phyloP scores from a whole-genome alignment of 2,113 vertebrate genomes.

The Picathartes gymnocephalus region DNA sequence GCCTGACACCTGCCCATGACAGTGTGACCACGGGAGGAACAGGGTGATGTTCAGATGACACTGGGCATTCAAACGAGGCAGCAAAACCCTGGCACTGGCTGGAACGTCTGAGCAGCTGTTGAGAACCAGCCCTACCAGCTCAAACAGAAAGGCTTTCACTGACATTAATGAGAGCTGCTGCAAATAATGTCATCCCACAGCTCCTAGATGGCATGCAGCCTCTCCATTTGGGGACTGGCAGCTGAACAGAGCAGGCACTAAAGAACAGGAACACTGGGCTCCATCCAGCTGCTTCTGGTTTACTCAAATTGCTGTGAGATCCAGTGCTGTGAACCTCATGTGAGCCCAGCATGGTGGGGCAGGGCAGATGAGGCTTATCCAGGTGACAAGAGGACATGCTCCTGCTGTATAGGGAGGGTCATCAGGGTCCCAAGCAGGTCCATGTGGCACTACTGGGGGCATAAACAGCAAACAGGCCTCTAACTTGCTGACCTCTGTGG shows the following conservation, averaged over 20 bases:
- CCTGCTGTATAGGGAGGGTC: neutral
- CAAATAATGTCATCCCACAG: constrained; percentile 43
- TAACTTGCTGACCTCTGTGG: neutral
- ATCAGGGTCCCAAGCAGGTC: neutral
- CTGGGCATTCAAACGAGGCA: neutral
- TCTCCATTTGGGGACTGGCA: neutral
- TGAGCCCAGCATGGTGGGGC: neutral
- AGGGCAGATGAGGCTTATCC: neutral
- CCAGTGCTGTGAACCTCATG: neutral
- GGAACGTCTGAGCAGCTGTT: constrained; percentile 33
- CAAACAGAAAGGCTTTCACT: constrained; percentile 61
- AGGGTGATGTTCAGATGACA: neutral
- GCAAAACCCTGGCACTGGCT: constrained; percentile 35
- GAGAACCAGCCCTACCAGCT: neutral
- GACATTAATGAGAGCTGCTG: neutral
- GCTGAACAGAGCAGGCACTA: neutral
- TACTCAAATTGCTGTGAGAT: neutral
- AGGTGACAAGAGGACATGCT: neutral
- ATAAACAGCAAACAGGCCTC: neutral
- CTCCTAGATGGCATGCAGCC: neutral
- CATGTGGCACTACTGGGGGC: neutral
- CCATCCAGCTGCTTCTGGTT: neutral
- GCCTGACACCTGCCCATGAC: constrained; percentile 40
- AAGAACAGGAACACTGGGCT: neutral
- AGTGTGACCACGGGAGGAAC: neutral